phyloP scores from a whole-genome alignment of 2,888 invertebrate genomes.

The Danaus chrysippus region DNA sequence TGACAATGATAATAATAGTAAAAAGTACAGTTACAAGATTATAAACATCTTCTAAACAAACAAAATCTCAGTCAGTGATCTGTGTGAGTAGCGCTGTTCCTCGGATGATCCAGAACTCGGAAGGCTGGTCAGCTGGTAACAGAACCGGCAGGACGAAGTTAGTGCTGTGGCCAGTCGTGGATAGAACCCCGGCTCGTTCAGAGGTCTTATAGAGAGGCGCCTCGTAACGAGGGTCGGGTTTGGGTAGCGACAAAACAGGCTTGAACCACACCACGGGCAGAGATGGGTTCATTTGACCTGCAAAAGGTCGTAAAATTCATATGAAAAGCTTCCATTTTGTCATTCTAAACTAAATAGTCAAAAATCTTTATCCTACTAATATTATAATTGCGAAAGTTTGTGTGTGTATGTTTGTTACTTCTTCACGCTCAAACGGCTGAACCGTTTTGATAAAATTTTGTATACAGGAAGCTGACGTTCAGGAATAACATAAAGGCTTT shows the following conservation, averaged over 20 bases:
- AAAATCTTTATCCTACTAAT: too few relatives aligned
- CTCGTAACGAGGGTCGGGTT: constrained; percentile 82
- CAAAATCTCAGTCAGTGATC: constrained; percentile 80
- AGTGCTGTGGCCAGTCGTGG: constrained; percentile 95
- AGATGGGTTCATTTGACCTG: constrained; percentile 87
- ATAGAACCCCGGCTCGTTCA: constrained; percentile 89
- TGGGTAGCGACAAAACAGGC: constrained; percentile 81
- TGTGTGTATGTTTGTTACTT: too few relatives aligned
- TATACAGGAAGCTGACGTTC: too few relatives aligned
- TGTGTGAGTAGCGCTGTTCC: constrained; percentile 93
- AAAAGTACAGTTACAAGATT: background rate
- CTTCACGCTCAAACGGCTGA: too few relatives aligned
- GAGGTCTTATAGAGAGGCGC: constrained; percentile 94
- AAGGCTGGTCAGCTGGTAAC: constrained; percentile 80
- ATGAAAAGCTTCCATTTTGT: background rate
- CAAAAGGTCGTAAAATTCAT: constrained; percentile 14
- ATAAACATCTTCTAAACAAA: background rate
- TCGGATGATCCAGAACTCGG: constrained; percentile 92
- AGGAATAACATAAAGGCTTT: too few relatives aligned
- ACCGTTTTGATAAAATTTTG: too few relatives aligned
- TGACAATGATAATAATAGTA: too few relatives aligned
- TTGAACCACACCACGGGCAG: constrained; percentile 83
- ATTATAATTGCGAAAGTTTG: too few relatives aligned
- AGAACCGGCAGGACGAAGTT: constrained; percentile 92
- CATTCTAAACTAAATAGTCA: too few relatives aligned